Evolutionary conservation across 2,888 invertebrate genomes (phyloP), one percentile per base, ranked within the genome.

Genomic region (Carabus problematicus): DNA sequence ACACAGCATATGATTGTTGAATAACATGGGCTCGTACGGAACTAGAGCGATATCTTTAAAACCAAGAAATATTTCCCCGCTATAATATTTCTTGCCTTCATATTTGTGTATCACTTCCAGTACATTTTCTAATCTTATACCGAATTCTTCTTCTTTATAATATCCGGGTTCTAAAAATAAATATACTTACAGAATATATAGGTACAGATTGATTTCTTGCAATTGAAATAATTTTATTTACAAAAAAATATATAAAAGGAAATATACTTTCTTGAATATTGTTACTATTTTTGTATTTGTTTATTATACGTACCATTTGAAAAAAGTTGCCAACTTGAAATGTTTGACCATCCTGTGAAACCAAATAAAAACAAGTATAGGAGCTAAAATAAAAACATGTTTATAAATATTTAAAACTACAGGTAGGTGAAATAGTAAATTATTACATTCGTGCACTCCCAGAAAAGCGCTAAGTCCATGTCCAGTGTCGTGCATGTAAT

Each of bases 401-500:
- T 70, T 41, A 70, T 58, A 45, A 29, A 40, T 55, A 41, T 49
- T 42, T 49, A 29, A 29, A 56, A 59, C 18, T 49, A 49, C 0
- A 41, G n/a, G 41, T 40, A 43, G 19, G 7, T 29, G n/a, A n/a
- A 12, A 19, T n/a, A 19, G 16, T 41, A 18, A 9, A 43, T 1
- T 18, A 29, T 81, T 82, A 93, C 93, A 89, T 88, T 97, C 96
- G 74, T 91, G 91, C 3, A 94, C 91, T 69, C 89, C 88, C 9
- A 92, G 86, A 76, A 91, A 95, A 58, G 92, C 88, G 0, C 96
- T 96, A 58, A 97, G 90, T 3, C 96, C 96, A 79, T 96, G 93
- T 0, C 96, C 93, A 0, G 97, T 97, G 19, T 94, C 94, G 77
- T 97, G 96, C 45, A 89, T 84, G 80, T 95, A 98, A 83, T 98